phyloP scores from a whole-genome alignment of 2,797 vertebrate species.

The Neosalanx taihuensis region DNA sequence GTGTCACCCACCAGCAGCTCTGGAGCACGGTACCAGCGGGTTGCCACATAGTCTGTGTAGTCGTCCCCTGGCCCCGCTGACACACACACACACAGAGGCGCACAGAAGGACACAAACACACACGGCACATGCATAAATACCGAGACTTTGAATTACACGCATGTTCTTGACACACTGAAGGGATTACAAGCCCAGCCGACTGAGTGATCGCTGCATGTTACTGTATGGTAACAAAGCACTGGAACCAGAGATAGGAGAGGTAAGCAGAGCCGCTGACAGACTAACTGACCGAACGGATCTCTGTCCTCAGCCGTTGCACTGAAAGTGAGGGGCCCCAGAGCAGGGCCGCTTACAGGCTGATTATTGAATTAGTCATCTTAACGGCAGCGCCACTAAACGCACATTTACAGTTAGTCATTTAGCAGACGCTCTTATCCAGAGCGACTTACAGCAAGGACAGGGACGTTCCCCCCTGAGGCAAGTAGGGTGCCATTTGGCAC shows the following conservation, averaged over 20 bases:
- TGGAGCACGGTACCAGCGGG: slow-evolving; percentile 86
- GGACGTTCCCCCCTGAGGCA: too few species aligned
- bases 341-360: slow-evolving; percentile 37
- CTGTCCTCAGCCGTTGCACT: slow-evolving; percentile 37
- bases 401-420: slow-evolving; percentile 14
- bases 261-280: slow-evolving; percentile 57
- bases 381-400: slow-evolving; percentile 52
- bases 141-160: neutral
- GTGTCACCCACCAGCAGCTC: slow-evolving; percentile 88
- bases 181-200: slow-evolving; percentile 37
- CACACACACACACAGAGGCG: slow-evolving; percentile 14
- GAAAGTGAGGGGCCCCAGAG: slow-evolving; percentile 56
- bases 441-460: too few species aligned
- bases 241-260: slow-evolving; percentile 54
- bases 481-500: too few species aligned
- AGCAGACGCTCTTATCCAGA: too few species aligned
- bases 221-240: slow-evolving; percentile 62
- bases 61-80: slow-evolving; percentile 82
- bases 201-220: slow-evolving; percentile 53
- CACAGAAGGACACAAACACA: neutral
- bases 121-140: neutral
- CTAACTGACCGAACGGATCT: slow-evolving; percentile 41
- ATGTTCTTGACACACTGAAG: neutral
- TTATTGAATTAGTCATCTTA: slow-evolving; percentile 68
- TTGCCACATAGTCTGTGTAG: slow-evolving; percentile 89